A percentile compares a stretch with the other conserved stretches of the same genome.
Evolutionary conservation across 2,113 vertebrate genomes (phyloP).

Genomic region (Psammodynastes pulverulentus): DNA sequence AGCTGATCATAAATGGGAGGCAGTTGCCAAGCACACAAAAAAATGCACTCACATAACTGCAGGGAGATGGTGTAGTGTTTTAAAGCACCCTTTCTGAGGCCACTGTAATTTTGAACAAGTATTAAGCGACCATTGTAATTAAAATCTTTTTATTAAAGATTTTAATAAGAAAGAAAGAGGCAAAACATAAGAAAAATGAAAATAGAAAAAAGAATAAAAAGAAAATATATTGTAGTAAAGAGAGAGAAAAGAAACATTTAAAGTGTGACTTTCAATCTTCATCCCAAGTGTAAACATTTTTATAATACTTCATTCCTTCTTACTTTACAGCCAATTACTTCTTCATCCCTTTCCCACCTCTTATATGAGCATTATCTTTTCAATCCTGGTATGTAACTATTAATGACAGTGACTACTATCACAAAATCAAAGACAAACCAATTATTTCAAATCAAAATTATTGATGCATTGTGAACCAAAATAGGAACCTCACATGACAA

Average conservation of each 20-base stretch:
- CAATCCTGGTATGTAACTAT: neutral
- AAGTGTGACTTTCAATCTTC: neutral
- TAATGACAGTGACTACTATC: rapidly evolving
- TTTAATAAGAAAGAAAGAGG: neutral
- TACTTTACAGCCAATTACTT: neutral
- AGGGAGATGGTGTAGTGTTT: neutral
- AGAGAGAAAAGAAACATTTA: neutral
- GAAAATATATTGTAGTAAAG: neutral
- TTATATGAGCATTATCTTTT: neutral
- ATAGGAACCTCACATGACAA: neutral
- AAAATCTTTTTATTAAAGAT: neutral
- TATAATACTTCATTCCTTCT: neutral
- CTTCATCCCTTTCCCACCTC: neutral
- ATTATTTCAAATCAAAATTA: rapidly evolving
- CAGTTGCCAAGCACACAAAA: neutral
- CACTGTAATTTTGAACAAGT: neutral
- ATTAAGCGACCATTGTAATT: neutral
- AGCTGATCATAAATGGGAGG: too few species aligned
- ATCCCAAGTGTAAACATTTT: neutral
- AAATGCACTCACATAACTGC: neutral
- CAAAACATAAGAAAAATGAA: neutral
- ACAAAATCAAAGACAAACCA: neutral
- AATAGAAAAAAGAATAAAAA: neutral
- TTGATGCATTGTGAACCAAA: neutral
- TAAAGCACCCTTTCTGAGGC: neutral